phyloP scores from a whole-genome alignment of 2,113 vertebrate genomes.

The Rhizomys pruinosus region DNA sequence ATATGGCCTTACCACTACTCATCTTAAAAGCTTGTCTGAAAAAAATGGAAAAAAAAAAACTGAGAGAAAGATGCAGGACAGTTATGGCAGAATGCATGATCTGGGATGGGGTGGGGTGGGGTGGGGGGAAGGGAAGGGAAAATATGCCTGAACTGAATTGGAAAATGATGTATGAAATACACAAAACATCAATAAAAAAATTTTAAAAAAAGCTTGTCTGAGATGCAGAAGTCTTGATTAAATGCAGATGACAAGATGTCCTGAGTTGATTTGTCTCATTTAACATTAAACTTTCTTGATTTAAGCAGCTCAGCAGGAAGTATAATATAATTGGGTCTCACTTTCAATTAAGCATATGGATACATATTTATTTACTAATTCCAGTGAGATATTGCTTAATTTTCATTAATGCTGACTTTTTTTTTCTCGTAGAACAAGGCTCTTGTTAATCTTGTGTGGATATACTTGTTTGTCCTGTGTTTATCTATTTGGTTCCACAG shows the following conservation, averaged over 20 bases:
- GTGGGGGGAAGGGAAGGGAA: too few relatives aligned
- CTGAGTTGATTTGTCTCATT: constrained; percentile 72
- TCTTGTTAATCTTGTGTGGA: constrained; percentile 36
- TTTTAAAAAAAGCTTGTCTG: neutral
- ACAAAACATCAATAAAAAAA: too few relatives aligned
- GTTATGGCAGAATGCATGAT: too few relatives aligned
- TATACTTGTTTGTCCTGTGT: constrained; percentile 52
- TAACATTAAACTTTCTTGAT: constrained; percentile 67
- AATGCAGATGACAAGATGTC: constrained; percentile 59
- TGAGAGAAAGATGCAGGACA: too few relatives aligned
- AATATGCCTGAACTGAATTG: too few relatives aligned
- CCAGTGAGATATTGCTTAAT: constrained; percentile 60
- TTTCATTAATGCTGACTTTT: constrained; percentile 55
- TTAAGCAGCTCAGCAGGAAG: constrained; percentile 67
- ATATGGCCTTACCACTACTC: neutral
- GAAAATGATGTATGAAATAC: too few relatives aligned
- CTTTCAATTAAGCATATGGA: constrained; percentile 66
- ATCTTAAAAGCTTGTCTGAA: constrained; percentile 16
- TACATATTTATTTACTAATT: constrained; percentile 64
- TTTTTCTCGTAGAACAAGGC: neutral
- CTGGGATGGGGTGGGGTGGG: too few relatives aligned
- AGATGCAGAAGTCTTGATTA: constrained; percentile 62
- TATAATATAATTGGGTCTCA: constrained; percentile 57
- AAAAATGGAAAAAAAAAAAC: too few relatives aligned
- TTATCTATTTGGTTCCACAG: constrained; percentile 58